Base-by-base conservation (phyloP, 1,140 invertebrate species). In the Brevipalpus yothersi region DNA sequence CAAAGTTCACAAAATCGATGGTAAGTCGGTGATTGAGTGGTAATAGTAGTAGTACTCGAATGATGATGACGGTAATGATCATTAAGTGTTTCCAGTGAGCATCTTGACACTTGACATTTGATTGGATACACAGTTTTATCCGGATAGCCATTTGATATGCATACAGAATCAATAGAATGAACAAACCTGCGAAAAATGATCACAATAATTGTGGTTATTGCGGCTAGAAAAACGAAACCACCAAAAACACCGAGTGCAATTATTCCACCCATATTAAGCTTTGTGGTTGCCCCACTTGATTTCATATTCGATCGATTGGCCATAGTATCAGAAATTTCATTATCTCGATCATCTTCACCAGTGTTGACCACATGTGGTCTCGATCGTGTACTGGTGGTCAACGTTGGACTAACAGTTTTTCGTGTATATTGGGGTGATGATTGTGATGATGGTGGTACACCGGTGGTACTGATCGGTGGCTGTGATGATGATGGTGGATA, bases 191-290 rank as follows among this genome's bases (percentile, higher is more conserved):
- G 76, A 59, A 90, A 80, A 59, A 92, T 73, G 55, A 91, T 85
- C 57, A 91, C 81, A 55, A 90, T 82, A 7, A 86, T 86, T 1
- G 85, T 89, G 60, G 90, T 81, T 59, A 91, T 80, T 15, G 86
- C 86, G 31, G 86, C 83, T 19, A 92, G 75, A 66, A 92, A 85
- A 0, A 91, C 84, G 64, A 93, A 84, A 8, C 82, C 85, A 57
- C 85, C 86, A 68, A 91, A 90, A 0, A 88, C 84, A 15, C 83
- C 86, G 12, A 91, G 72, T 2, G 86, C 85, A 58, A 92, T 87
- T 55, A 92, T 85, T 1, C 85, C 84, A 72, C 74, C 84, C 54
- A 86, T 73, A 70, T 86, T 87, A 4, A 87, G 73, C 66, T 81
- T 80, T 1, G 82, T 81, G 40, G 81, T 83, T 60, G 80, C 75